Percentiles rank a stretch among this genome's conserved stretches.
Evolutionary conservation across 1,140 invertebrate species (phyloP).

Genomic region (Heliconius hewitsoni): DNA sequence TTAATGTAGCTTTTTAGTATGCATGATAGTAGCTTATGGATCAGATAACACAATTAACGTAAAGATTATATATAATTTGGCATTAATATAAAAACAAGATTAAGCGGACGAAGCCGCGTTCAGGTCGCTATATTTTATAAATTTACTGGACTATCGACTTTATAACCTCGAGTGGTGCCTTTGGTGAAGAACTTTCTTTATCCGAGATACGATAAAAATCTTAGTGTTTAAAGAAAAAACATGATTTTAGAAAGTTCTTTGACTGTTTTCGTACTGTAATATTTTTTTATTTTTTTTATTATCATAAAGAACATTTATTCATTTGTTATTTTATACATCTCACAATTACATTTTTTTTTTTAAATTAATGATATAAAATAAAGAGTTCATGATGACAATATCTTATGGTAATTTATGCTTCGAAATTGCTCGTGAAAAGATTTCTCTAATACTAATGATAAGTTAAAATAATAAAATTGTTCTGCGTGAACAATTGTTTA

Average conservation of each 20-base stretch:
- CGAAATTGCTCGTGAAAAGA: background rate
- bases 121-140: background rate
- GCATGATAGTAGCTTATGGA: too few species aligned
- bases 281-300: background rate
- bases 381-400: too few species aligned
- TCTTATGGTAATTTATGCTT: background rate
- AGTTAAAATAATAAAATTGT: too few species aligned
- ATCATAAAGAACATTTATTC: background rate
- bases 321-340: background rate
- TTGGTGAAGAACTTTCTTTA: conserved; percentile 18
- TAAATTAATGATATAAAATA: background rate
- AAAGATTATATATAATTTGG: too few species aligned
- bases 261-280: background rate
- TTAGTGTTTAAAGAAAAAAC: conserved; percentile 15
- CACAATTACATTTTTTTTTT: background rate
- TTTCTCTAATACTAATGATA: too few species aligned
- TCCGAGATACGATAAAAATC: conserved; percentile 20
- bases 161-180: conserved; percentile 19
- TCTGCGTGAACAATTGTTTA: too few species aligned
- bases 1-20: too few species aligned
- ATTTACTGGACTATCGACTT: background rate
- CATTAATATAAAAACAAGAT: too few species aligned
- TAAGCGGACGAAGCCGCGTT: too few species aligned
- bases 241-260: background rate
- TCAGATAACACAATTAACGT: too few species aligned